phyloP scores from a whole-genome alignment of 2,113 vertebrate species.

The Laticauda colubrina region DNA sequence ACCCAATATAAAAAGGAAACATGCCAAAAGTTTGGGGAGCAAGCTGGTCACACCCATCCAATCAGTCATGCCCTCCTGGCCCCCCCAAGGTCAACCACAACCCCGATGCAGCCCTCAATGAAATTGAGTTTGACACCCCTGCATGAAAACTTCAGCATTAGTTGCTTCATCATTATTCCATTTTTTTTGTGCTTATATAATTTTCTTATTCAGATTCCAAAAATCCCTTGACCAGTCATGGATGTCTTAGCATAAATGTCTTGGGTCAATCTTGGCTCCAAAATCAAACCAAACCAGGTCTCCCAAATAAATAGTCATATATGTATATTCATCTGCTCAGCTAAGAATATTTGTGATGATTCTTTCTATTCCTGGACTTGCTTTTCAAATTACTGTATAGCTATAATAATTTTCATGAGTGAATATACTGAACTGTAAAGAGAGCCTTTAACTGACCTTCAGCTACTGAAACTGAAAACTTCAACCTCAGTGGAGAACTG shows the following conservation, averaged over 20 bases:
- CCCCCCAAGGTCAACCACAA: too few relatives aligned
- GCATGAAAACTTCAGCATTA: background rate
- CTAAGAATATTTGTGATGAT: background rate
- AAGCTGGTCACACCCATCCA: too few relatives aligned
- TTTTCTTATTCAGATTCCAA: background rate
- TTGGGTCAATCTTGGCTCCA: background rate
- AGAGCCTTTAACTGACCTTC: background rate
- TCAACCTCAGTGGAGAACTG: background rate
- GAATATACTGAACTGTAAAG: background rate
- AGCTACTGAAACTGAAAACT: background rate
- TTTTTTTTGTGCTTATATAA: background rate
- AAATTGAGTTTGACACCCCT: too few relatives aligned
- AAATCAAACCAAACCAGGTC: background rate
- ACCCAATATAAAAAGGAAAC: too few relatives aligned
- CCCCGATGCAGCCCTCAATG: too few relatives aligned
- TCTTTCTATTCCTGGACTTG: background rate
- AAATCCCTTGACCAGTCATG: background rate
- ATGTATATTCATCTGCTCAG: background rate
- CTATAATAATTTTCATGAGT: background rate
- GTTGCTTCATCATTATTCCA: background rate
- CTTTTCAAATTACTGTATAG: background rate
- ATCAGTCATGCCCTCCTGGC: too few relatives aligned
- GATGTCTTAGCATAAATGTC: background rate
- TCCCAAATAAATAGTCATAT: background rate
- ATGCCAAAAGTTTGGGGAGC: too few relatives aligned